Conservation (phyloP, 2,888 invertebrate genomes). For the Chrysopilus asiliformis region DNA sequence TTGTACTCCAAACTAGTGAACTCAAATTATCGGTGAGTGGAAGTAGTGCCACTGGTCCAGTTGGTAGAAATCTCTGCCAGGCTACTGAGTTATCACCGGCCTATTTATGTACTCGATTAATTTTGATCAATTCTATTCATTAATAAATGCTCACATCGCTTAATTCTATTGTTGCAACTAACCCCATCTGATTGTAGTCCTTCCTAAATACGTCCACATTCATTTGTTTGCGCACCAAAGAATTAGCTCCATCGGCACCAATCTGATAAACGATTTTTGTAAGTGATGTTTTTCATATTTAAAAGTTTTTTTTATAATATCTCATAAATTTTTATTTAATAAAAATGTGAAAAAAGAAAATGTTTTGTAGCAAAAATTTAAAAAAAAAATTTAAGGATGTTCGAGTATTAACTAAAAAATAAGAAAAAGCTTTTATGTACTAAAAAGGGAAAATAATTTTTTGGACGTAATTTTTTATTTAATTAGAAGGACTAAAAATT, state of each 20-base stretch:
- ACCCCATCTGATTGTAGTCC: constrained; percentile 79
- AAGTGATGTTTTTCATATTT: too few relatives aligned
- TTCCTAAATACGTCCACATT: constrained; percentile 65
- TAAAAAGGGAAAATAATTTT: too few relatives aligned
- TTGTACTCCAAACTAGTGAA: constrained; percentile 91
- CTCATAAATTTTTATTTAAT: too few relatives aligned
- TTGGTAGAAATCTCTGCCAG: constrained; percentile 91
- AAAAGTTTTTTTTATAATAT: too few relatives aligned
- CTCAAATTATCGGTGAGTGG: constrained; percentile 67
- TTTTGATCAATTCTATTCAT: not conserved
- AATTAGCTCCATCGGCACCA: constrained; percentile 91
- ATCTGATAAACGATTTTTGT: too few relatives aligned
- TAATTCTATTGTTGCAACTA: constrained; percentile 82
- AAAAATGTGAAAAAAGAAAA: too few relatives aligned
- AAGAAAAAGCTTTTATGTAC: too few relatives aligned
- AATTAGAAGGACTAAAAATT: too few relatives aligned
- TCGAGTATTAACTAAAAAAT: too few relatives aligned
- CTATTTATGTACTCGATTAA: constrained; percentile 40
- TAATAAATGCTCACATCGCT: constrained; percentile 46
- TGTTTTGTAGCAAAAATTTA: too few relatives aligned
- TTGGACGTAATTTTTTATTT: too few relatives aligned
- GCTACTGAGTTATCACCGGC: constrained; percentile 69
- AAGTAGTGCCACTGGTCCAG: constrained; percentile 83
- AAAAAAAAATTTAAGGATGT: too few relatives aligned
- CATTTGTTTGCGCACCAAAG: constrained; percentile 72